phyloP scores from a whole-genome alignment of 2,113 vertebrate species.

The Kryptolebias marmoratus region DNA sequence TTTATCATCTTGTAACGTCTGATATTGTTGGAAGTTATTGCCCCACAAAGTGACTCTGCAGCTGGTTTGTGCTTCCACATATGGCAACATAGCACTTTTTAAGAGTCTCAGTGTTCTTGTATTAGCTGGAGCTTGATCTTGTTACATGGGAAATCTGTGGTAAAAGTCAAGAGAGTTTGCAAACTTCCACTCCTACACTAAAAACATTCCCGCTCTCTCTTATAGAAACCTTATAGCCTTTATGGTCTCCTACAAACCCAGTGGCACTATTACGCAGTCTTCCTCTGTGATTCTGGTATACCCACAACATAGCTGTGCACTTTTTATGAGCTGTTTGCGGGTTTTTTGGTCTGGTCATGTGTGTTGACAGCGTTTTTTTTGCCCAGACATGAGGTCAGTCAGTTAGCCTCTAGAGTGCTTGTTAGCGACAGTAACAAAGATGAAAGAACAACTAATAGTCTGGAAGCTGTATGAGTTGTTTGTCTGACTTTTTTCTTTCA shows the following conservation, averaged over 20 bases:
- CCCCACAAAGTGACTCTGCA: conserved; percentile 61
- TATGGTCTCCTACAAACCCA: conserved; percentile 3
- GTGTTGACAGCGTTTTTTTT: conserved; percentile 57
- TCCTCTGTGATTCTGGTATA: conserved; percentile 8
- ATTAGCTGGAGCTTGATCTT: conserved; percentile 26
- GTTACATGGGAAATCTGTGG: conserved; percentile 23
- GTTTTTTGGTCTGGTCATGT: conserved; percentile 30
- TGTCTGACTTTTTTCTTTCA: conserved; percentile 11
- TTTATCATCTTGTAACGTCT: conserved; percentile 67
- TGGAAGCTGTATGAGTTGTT: conserved; percentile 14
- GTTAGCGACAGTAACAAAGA: conserved; percentile 21
- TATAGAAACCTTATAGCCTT: conserved; percentile 5
- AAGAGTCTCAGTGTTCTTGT: conserved; percentile 50
- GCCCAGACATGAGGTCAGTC: conserved; percentile 59
- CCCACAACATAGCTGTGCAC: conserved; percentile 21
- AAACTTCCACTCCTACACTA: conserved; percentile 13
- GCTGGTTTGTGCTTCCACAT: conserved; percentile 49
- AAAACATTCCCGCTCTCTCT: background rate
- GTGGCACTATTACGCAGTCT: background rate
- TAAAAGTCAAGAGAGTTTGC: conserved; percentile 33
- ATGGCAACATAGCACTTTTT: conserved; percentile 42
- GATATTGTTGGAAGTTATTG: conserved; percentile 67
- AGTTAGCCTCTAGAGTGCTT: conserved; percentile 55
- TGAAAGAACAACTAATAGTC: conserved; percentile 6
- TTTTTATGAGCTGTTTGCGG: conserved; percentile 28